A percentile compares a stretch with the other conserved stretches of the same genome.
Evolutionary conservation across 1,140 invertebrate genomes (phyloP).

Genomic region (Meteorus sp.): DNA sequence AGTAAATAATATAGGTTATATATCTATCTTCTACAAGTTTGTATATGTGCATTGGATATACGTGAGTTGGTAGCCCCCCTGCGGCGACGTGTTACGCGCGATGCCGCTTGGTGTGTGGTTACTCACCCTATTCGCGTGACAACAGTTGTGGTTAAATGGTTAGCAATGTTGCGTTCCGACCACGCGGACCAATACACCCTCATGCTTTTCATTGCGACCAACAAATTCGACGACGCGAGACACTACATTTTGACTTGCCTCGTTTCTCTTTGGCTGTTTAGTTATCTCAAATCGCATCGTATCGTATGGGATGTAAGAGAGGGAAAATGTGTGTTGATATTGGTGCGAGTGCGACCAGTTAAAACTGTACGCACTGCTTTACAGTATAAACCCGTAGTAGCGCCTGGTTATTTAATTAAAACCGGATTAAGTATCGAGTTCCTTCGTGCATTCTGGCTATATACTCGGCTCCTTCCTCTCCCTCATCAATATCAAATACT

Average conservation of each 20-base stretch:
- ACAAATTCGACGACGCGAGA: not conserved
- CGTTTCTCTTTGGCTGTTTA: not conserved
- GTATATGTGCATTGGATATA: not conserved
- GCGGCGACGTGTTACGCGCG: not conserved
- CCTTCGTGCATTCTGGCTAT: not conserved
- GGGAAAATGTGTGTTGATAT: too few relatives aligned
- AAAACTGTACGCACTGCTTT: not conserved
- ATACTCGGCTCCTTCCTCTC: not conserved
- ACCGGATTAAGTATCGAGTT: conserved; percentile 43
- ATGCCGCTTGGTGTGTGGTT: conserved; percentile 4
- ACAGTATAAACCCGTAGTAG: conserved; percentile 5
- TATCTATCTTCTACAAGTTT: too few relatives aligned
- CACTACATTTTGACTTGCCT: not conserved
- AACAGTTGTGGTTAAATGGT: conserved; percentile 59
- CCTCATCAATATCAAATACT: conserved; percentile 26
- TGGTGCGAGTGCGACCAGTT: not conserved
- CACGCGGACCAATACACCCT: conserved; percentile 8
- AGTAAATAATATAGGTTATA: too few relatives aligned
- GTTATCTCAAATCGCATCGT: not conserved
- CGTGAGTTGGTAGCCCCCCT: not conserved
- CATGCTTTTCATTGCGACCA: not conserved
- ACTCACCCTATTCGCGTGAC: conserved; percentile 33
- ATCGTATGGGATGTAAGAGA: not conserved
- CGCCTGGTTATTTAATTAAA: conserved; percentile 52
- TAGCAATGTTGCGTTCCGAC: conserved; percentile 10